Percentiles rank a stretch among this genome's conserved stretches.
Evolutionary conservation across 2,113 vertebrate genomes (phyloP).

Genomic region (Polyodon spathula): DNA sequence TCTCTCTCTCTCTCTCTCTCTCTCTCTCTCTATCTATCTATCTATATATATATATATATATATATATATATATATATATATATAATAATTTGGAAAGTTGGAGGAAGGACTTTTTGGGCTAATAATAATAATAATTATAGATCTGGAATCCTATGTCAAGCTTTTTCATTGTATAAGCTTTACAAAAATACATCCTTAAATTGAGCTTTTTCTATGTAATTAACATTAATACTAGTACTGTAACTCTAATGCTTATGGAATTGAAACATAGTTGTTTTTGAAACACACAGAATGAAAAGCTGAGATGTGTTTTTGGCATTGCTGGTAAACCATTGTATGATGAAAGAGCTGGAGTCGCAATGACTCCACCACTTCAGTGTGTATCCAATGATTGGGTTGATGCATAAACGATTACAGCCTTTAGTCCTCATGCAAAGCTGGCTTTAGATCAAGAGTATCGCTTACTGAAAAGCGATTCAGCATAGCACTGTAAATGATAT

Average conservation of each 20-base stretch:
- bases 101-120: no score
- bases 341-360: slow-evolving; percentile 2
- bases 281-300: slow-evolving; percentile 1
- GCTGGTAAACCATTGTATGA: slow-evolving; percentile 1
- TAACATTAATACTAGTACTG: no score
- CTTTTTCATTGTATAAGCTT: no score
- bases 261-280: slow-evolving; percentile 2
- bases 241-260: background rate
- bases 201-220: no score
- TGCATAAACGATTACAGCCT: slow-evolving; percentile 4
- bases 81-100: no score
- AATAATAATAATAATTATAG: no score
- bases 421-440: slow-evolving; percentile 7
- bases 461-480: background rate
- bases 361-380: background rate
- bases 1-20: no score
- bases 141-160: no score
- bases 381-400: slow-evolving; percentile 2
- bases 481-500: slow-evolving; percentile 1
- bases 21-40: no score
- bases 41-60: no score
- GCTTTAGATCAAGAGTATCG: slow-evolving; percentile 4
- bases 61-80: no score
- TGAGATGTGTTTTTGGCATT: slow-evolving; percentile 7
- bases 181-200: no score